A percentile compares a stretch with the other conserved stretches of the same genome.
Evolutionary conservation across 2,797 vertebrate species (phyloP).

Genomic region (Hafferia zeledoni): DNA sequence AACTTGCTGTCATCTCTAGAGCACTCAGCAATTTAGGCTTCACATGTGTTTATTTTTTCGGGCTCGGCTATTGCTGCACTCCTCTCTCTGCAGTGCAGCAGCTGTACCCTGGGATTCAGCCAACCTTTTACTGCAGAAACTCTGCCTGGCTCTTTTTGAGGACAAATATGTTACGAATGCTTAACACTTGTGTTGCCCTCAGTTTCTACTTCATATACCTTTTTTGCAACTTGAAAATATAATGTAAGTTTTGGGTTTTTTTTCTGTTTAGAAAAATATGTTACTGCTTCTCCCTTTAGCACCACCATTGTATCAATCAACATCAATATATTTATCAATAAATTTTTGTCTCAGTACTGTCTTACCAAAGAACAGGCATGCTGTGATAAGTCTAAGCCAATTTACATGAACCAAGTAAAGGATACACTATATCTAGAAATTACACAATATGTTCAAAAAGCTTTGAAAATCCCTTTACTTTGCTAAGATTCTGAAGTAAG

Average conservation of each 20-base stretch:
- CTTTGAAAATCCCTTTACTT: not conserved
- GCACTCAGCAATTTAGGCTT: not conserved
- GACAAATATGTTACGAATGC: not conserved
- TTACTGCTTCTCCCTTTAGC: not conserved
- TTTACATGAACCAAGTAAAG: not conserved
- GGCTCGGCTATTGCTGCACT: not conserved
- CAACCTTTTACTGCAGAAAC: not conserved
- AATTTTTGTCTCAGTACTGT: not conserved
- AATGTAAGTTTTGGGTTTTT: not conserved
- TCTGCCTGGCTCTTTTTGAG: not conserved
- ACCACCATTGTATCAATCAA: not conserved
- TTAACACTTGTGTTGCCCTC: not conserved
- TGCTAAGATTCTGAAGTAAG: not conserved
- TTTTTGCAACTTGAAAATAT: not conserved
- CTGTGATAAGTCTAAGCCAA: not conserved
- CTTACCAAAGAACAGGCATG: not conserved
- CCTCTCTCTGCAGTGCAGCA: not conserved
- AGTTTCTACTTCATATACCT: not conserved
- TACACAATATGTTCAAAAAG: accelerated
- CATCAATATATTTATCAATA: not conserved
- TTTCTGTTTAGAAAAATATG: not conserved
- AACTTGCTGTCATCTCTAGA: not conserved
- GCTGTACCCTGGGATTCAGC: not conserved
- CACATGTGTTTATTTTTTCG: not conserved
- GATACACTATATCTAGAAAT: not conserved